Conservation (phyloP, 2,888 invertebrate genomes). For the Cerastoderma edule region DNA sequence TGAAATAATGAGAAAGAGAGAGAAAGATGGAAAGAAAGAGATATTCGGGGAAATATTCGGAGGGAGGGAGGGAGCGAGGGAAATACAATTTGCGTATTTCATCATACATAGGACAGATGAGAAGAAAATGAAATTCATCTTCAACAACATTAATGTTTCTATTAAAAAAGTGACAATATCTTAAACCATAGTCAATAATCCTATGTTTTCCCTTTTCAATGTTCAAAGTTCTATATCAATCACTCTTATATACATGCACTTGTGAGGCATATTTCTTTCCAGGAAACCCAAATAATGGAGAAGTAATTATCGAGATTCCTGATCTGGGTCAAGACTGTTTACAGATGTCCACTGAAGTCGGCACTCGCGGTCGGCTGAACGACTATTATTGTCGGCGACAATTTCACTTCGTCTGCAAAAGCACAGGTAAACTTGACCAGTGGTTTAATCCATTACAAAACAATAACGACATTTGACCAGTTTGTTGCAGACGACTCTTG, state of each 20-base stretch:
- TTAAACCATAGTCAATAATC: too few relatives aligned
- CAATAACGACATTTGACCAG: background rate
- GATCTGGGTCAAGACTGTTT: background rate
- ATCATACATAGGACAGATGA: too few relatives aligned
- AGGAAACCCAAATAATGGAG: background rate
- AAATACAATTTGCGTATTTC: too few relatives aligned
- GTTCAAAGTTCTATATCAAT: background rate
- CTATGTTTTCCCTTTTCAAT: too few relatives aligned
- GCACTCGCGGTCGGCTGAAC: background rate
- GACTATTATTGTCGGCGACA: background rate
- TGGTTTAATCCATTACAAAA: background rate
- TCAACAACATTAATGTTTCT: too few relatives aligned
- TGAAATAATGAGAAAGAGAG: background rate
- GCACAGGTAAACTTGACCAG: background rate
- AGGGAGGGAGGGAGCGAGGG: too few relatives aligned
- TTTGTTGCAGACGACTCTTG: background rate
- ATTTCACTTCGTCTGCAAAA: background rate
- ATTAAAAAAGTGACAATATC: too few relatives aligned
- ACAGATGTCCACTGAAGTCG: background rate
- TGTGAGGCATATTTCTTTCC: background rate
- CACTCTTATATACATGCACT: background rate
- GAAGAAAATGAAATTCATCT: too few relatives aligned
- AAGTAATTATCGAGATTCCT: background rate
- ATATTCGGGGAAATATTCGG: background rate
- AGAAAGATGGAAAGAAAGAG: background rate